Conservation (phyloP, 2,797 vertebrate genomes). For the Mus caroli region DNA sequence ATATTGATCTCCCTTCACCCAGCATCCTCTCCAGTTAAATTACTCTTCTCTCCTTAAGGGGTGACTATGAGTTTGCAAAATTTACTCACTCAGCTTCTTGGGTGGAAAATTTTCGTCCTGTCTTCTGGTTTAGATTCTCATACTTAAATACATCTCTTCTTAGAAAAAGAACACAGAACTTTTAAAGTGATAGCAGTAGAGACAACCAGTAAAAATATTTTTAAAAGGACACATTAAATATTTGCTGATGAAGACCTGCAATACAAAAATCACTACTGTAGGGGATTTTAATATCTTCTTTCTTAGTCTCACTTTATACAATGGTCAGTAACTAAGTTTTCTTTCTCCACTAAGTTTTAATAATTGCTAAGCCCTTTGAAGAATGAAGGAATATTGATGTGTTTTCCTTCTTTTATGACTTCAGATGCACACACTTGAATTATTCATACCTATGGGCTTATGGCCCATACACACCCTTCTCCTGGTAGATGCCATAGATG, state of each 20-base stretch:
- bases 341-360: constrained; percentile 43
- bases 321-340: not conserved
- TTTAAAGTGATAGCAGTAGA: constrained; percentile 47
- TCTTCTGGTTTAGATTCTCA: constrained; percentile 48
- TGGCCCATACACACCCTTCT: not conserved
- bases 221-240: not conserved
- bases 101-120: constrained; percentile 48
- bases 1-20: constrained; percentile 80
- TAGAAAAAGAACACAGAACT: constrained; percentile 7
- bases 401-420: not conserved
- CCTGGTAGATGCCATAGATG: not conserved
- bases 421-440: constrained; percentile 7
- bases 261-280: not conserved
- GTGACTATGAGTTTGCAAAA: constrained; percentile 74
- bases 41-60: constrained; percentile 66
- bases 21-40: constrained; percentile 74
- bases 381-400: not conserved
- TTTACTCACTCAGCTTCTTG: constrained; percentile 52
- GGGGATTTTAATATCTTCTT: constrained; percentile 14
- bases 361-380: constrained; percentile 25
- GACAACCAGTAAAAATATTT: not conserved
- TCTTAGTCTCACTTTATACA: constrained; percentile 3
- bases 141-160: constrained; percentile 70
- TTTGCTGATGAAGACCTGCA: constrained; percentile 25
- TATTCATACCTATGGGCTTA: not conserved